phyloP scores from a whole-genome alignment of 2,888 invertebrate species.

The Furcula furcula region DNA sequence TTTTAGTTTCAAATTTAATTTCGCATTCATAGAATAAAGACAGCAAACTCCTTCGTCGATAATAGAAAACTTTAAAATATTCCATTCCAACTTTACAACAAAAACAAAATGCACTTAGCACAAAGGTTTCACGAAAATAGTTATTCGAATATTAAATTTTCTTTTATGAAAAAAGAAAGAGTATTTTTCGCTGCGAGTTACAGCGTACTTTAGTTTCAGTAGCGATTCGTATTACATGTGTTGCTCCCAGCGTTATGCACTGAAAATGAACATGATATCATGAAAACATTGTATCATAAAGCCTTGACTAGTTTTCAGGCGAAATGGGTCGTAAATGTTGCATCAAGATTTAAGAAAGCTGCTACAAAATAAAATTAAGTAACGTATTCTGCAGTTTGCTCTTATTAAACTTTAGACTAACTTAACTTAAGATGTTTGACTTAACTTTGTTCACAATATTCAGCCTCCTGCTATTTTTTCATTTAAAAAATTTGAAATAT shows the following conservation, averaged over 20 bases:
- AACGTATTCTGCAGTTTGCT: background rate
- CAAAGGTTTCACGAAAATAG: constrained; percentile 10
- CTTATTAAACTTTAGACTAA: constrained; percentile 3
- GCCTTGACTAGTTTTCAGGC: constrained; percentile 10
- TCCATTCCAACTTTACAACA: constrained; percentile 1
- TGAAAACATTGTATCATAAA: constrained; percentile 12
- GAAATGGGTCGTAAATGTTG: constrained; percentile 6
- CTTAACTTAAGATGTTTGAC: background rate
- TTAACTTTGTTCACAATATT: constrained; percentile 1
- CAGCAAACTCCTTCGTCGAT: background rate
- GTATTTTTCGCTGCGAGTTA: too few species aligned
- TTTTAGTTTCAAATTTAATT: background rate
- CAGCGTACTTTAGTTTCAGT: background rate
- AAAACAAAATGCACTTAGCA: constrained; percentile 5
- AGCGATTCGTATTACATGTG: background rate
- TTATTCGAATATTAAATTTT: constrained; percentile 10
- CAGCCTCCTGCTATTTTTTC: too few species aligned
- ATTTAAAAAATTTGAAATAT: too few species aligned
- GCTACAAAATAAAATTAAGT: background rate
- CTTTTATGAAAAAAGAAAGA: constrained; percentile 3
- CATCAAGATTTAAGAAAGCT: constrained; percentile 5
- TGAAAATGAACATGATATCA: constrained; percentile 13
- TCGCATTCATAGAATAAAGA: background rate
- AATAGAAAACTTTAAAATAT: constrained; percentile 12
- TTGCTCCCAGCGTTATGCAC: constrained; percentile 4